Base-by-base conservation (phyloP, 2,797 vertebrate genomes). In the Hydrocynus forskahlii region DNA sequence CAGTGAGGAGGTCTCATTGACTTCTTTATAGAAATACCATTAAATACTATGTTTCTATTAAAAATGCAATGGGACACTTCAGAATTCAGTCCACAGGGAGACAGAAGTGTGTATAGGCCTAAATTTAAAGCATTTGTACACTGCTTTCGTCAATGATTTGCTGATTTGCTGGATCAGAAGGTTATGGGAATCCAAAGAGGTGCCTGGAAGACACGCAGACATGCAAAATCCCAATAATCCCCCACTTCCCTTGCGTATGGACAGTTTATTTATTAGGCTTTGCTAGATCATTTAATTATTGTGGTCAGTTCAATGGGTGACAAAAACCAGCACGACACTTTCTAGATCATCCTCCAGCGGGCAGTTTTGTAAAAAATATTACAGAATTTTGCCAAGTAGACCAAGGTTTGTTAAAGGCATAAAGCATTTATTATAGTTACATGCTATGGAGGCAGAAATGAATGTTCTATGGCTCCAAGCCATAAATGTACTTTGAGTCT, bases 1-100 rank as follows among this genome's bases (percentile, higher is more conserved):
- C 9, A 21, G 7, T 21, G 19, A 45, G 45, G 66, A 68, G 66
- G n/a, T 35, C 35, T 35, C 35, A 35, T 4, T 35, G 35, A 35
- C 35, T 35, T 35, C 2, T 35, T 35, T 2, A 35, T 35, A 35
- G 35, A 35, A 35, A 35, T 3, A 1, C 29, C 35, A 35, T 35
- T 35, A 35, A 35, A 35, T 35, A 35, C 35, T 5, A 35, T 35
- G 35, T 35, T 45, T 45, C 43, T 10, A 52, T 52, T 1, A 13
- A 52, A 12, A 1, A 13, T 52, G 16, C 13, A 52, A 52, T 13
- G 1, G 16, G 48, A 12, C 48, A 52, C 10, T 52, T 67, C n/a
- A 35, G 35, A 35, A 35, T 4, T 35, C 35, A 69, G 19, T 69
- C 67, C 67, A 69, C 67, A 69, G 40, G n/a, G n/a, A 69, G 40